These are phyloP conservation scores for Psittacara wagleri DNA, from an alignment of 2,113 vertebrate genomes.

Conservation along the genomic window DNA sequence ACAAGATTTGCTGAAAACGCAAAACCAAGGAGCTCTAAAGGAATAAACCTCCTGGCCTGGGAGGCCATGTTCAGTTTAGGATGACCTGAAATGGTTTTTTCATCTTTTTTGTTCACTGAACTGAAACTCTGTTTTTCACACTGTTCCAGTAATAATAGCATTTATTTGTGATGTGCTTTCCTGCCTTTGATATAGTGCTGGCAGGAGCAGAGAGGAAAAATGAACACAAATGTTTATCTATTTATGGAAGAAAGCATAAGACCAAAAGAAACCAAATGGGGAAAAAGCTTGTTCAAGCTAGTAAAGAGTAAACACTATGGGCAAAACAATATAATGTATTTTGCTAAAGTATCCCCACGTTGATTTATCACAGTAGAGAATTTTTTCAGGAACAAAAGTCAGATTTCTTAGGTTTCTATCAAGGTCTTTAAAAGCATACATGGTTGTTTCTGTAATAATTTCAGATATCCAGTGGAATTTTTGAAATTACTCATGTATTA, in stretches of 20 bases:
- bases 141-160: not conserved
- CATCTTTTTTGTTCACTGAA: constrained; percentile 2
- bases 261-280: not conserved
- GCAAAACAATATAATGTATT: not conserved
- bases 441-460: not conserved
- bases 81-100: constrained; percentile 40
- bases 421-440: not conserved
- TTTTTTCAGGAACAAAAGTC: not conserved
- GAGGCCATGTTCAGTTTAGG: not conserved
- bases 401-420: not conserved
- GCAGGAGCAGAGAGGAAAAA: not conserved
- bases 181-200: not conserved
- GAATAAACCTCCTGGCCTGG: not conserved
- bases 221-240: not conserved
- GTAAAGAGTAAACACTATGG: not conserved
- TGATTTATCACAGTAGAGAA: not conserved
- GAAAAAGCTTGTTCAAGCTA: not conserved
- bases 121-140: not conserved
- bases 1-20: constrained; percentile 31
- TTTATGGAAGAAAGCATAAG: not conserved
- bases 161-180: not conserved
- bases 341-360: not conserved
- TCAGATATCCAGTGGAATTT: not conserved
- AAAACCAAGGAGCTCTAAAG: not conserved
- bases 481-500: not conserved